phyloP scores from a whole-genome alignment of 2,797 vertebrate genomes.

The Enteromius radiatus region DNA sequence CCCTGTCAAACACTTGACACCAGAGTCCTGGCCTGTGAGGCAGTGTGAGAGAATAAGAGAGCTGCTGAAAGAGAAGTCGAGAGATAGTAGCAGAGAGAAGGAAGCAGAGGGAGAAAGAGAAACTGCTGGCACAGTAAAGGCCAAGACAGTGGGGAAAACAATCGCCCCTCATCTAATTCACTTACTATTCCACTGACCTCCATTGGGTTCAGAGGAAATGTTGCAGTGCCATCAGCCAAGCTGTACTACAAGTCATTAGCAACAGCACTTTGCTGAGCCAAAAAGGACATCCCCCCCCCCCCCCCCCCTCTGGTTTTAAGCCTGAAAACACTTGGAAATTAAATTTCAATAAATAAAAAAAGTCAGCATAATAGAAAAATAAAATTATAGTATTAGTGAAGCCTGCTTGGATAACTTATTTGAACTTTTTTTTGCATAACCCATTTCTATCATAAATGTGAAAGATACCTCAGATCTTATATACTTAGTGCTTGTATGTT shows the following conservation, averaged over 20 bases:
- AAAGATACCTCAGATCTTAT: background rate
- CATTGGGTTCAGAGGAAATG: slow-evolving; percentile 26
- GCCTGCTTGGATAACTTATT: background rate
- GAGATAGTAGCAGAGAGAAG: slow-evolving; percentile 32
- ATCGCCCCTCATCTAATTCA: slow-evolving; percentile 56
- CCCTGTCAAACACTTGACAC: slow-evolving; percentile 54
- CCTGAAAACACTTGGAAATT: background rate
- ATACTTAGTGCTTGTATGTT: background rate
- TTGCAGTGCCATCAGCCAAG: slow-evolving; percentile 23
- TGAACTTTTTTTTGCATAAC: background rate
- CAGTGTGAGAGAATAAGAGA: slow-evolving; percentile 31
- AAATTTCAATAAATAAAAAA: background rate
- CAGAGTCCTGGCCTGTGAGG: slow-evolving; percentile 36
- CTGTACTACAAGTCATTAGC: slow-evolving; percentile 10
- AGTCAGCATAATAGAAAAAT: background rate
- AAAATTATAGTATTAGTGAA: background rate
- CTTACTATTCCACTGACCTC: slow-evolving; percentile 56
- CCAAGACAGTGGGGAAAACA: slow-evolving; percentile 34
- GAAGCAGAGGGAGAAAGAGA: slow-evolving; percentile 40
- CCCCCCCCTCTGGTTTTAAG: background rate
- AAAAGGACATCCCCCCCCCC: background rate
- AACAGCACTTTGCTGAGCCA: background rate
- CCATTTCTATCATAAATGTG: background rate
- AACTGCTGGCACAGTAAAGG: slow-evolving; percentile 33
- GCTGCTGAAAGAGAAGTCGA: slow-evolving; percentile 18